phyloP scores from a whole-genome alignment of 2,888 invertebrate genomes.

The Tholera decimalis region DNA sequence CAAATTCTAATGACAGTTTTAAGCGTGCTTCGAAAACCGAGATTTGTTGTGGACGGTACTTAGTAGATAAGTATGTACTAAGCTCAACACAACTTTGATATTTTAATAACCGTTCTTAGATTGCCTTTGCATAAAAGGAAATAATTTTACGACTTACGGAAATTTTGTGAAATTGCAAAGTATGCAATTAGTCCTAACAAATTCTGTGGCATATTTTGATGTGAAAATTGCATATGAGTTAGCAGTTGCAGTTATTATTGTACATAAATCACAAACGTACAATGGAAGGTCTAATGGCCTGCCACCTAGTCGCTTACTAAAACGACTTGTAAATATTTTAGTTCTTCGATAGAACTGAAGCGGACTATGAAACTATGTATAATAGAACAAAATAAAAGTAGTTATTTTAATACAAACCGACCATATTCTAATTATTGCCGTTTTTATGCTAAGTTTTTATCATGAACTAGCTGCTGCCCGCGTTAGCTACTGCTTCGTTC shows the following conservation, averaged over 20 bases:
- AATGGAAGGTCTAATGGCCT: conserved; percentile 51
- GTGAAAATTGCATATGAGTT: conserved; percentile 30
- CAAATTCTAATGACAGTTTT: conserved; percentile 32
- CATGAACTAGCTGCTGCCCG: no score
- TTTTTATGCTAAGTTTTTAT: no score
- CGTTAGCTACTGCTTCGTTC: no score
- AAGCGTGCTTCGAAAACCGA: conserved; percentile 19
- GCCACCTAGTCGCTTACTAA: conserved; percentile 60
- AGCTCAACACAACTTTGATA: conserved; percentile 16
- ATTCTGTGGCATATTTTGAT: conserved; percentile 29
- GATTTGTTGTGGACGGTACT: conserved; percentile 9
- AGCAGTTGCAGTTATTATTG: no score
- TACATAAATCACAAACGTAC: conserved; percentile 17
- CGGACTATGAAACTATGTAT: conserved; percentile 31
- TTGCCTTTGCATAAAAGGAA: conserved; percentile 23
- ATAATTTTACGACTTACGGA: conserved; percentile 37
- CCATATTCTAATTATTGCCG: conserved; percentile 19
- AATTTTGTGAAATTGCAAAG: conserved; percentile 41
- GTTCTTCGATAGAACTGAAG: conserved; percentile 69
- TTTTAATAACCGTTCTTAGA: conserved; percentile 8
- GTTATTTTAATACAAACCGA: conserved; percentile 41
- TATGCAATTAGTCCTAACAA: conserved; percentile 32
- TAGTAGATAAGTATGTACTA: neutral
- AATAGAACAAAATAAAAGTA: conserved; percentile 38
- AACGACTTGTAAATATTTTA: conserved; percentile 74